A percentile compares a stretch with the other conserved stretches of the same genome.
These are phyloP conservation scores for Poecilia velifera DNA, from an alignment of 2,797 vertebrate genomes.

Conservation along the genomic window DNA sequence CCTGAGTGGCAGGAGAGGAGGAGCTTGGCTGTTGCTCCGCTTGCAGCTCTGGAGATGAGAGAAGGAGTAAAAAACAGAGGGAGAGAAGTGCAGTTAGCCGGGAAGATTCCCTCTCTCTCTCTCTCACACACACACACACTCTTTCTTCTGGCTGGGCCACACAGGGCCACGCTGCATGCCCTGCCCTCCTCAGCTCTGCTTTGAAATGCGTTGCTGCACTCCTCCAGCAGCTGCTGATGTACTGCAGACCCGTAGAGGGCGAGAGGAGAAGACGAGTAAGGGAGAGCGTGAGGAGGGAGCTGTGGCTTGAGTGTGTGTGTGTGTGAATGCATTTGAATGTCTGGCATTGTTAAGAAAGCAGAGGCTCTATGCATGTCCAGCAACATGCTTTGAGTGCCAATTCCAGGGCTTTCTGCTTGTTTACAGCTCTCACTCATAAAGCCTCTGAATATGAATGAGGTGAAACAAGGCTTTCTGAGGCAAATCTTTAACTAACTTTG, in stretches of 20 bases:
- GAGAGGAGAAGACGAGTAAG: constrained; percentile 34
- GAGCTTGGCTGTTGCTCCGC: constrained; percentile 88
- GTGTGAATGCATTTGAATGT: constrained; percentile 59
- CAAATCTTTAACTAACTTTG: constrained; percentile 40
- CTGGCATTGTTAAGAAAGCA: constrained; percentile 62
- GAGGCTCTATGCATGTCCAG: constrained; percentile 30
- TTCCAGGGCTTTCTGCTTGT: constrained; percentile 67
- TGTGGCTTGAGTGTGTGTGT: constrained; percentile 25
- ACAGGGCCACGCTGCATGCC: constrained; percentile 64
- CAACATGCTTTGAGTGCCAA: constrained; percentile 61
- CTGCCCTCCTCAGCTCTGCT: constrained; percentile 54
- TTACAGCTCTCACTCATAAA: constrained; percentile 72
- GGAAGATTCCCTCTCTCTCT: constrained; percentile 53
- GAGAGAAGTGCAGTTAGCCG: constrained; percentile 55
- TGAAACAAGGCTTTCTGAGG: constrained; percentile 41
- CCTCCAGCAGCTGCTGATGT: constrained; percentile 70
- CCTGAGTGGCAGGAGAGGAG: constrained; percentile 97
- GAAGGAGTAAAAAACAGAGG: constrained; percentile 15
- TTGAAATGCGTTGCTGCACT: constrained; percentile 64
- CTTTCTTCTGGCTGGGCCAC: constrained; percentile 58
- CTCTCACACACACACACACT: background rate
- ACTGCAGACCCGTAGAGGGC: constrained; percentile 62
- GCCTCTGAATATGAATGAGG: constrained; percentile 72
- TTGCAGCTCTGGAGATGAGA: constrained; percentile 82
- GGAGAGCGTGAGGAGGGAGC: constrained; percentile 31